Conservation (phyloP, 2,113 vertebrate species). For the Dasyurus viverrinus region DNA sequence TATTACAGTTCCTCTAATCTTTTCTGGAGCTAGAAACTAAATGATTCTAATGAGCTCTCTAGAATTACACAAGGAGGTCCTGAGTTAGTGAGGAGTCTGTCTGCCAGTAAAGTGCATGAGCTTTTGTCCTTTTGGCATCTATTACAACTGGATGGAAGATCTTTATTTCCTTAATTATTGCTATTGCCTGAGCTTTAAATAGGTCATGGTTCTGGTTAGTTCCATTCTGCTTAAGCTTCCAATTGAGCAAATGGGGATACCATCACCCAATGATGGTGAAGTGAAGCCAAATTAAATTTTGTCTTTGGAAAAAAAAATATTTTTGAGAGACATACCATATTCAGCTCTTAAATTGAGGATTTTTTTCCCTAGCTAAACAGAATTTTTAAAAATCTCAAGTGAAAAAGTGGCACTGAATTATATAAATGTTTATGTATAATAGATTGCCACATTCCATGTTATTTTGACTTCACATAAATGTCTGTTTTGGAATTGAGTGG, state of each 20-base stretch:
- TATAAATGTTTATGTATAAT: background rate
- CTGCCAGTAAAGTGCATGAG: background rate
- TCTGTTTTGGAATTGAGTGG: slow-evolving; percentile 31
- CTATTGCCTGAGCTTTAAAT: background rate
- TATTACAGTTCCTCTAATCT: slow-evolving; percentile 17
- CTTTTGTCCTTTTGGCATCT: background rate
- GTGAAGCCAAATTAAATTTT: slow-evolving; percentile 15
- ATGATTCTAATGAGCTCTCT: slow-evolving; percentile 17
- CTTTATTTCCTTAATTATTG: background rate
- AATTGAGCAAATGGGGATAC: background rate
- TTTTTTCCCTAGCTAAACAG: background rate
- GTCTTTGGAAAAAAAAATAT: background rate
- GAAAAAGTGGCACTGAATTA: slow-evolving; percentile 5
- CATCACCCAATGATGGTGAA: background rate
- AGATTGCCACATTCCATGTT: background rate
- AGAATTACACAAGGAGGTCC: slow-evolving; percentile 48
- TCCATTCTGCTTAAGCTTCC: background rate
- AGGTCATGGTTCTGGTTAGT: background rate
- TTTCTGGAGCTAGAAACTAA: background rate
- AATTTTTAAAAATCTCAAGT: slow-evolving; percentile 25
- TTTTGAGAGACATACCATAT: slow-evolving; percentile 17
- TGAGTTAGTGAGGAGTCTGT: background rate
- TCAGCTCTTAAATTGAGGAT: background rate
- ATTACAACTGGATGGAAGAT: background rate
- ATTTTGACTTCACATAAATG: background rate